These are phyloP conservation scores for Probaryconus sp. DNA, from an alignment of 1,140 invertebrate species.

Conservation along the genomic window DNA sequence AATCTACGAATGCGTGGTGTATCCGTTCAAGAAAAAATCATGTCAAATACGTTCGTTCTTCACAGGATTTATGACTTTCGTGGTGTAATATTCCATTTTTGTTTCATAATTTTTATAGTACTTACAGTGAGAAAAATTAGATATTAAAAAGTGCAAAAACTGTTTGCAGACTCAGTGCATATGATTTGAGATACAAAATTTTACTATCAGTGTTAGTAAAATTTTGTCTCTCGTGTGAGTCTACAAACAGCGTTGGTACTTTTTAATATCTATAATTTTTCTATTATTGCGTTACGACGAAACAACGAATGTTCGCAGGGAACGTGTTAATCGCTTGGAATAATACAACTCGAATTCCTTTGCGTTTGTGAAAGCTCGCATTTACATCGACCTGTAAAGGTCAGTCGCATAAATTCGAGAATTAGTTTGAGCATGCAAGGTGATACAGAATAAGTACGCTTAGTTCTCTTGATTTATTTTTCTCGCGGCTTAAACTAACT, in stretches of 20 bases:
- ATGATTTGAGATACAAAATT: no score
- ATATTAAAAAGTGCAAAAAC: no score
- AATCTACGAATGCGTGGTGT: conserved; percentile 8
- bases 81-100: no score
- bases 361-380: not conserved
- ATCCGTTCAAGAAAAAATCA: not conserved
- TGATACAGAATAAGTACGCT: not conserved
- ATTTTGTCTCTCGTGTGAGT: no score
- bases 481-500: no score
- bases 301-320: conserved; percentile 24
- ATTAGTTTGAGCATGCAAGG: not conserved
- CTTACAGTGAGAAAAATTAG: no score
- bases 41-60: conserved; percentile 34
- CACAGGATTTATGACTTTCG: no score
- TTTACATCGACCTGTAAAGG: not conserved
- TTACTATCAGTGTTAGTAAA: no score
- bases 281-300: conserved; percentile 5
- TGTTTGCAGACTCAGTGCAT: no score
- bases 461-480: not conserved
- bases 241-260: conserved; percentile 1
- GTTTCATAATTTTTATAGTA: not conserved
- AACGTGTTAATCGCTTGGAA: conserved; percentile 23
- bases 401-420: not conserved
- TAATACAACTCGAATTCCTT: conserved; percentile 1
- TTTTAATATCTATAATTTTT: no score